These are phyloP conservation scores for Aplysina aerophoba DNA, from an alignment of 37 sponge, comb jelly and placozoan species.

Conservation along the genomic window DNA sequence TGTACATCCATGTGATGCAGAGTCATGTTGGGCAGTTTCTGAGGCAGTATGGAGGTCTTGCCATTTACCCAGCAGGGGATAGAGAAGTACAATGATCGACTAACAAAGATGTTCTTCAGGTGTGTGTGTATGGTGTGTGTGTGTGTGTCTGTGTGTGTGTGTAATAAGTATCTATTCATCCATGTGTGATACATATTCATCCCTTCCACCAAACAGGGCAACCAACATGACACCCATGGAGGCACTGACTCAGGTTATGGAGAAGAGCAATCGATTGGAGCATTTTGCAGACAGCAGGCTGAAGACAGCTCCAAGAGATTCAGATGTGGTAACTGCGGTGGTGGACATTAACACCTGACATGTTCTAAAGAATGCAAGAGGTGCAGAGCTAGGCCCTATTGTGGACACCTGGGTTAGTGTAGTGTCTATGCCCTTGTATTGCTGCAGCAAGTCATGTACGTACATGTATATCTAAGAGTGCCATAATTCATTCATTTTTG, in stretches of 20 bases:
- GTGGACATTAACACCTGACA: not conserved
- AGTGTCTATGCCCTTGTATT: too few relatives aligned
- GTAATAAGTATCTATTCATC: not conserved
- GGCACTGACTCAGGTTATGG: conserved; percentile 26
- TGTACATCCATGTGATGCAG: conserved; percentile 25
- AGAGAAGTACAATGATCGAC: conserved; percentile 31
- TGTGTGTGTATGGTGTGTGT: not conserved
- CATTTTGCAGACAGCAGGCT: not conserved
- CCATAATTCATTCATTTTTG: too few relatives aligned
- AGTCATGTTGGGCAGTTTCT: conserved; percentile 23
- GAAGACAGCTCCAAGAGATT: not conserved
- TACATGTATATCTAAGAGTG: too few relatives aligned
- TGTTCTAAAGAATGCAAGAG: conserved; percentile 17
- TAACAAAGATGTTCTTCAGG: conserved; percentile 23
- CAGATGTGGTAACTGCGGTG: conserved; percentile 25
- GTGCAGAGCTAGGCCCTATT: not conserved
- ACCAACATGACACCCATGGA: not conserved
- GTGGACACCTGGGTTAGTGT: too few relatives aligned
- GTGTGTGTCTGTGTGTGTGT: conserved; percentile 10
- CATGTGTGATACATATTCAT: not conserved
- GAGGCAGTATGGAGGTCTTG: not conserved
- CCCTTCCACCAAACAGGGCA: conserved; percentile 18
- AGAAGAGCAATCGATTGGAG: conserved; percentile 22
- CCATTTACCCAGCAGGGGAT: conserved; percentile 38
- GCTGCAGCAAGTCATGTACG: too few relatives aligned